Percentiles rank a stretch among this genome's conserved stretches.
Evolutionary conservation across 2,113 vertebrate genomes (phyloP).

Genomic region (Diglossa brunneiventris): DNA sequence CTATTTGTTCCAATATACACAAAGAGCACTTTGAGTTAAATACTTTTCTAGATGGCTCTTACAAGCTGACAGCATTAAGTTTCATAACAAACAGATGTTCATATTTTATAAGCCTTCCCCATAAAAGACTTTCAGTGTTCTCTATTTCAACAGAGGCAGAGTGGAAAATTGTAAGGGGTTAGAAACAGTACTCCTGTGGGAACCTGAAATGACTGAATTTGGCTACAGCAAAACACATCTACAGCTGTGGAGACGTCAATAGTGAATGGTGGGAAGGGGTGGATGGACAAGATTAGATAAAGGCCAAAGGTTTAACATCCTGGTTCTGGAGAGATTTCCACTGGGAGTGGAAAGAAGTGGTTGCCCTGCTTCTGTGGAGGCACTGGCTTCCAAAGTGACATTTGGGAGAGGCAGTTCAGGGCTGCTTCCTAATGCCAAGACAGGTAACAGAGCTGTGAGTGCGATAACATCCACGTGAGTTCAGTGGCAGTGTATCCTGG

Average conservation of each 20-base stretch:
- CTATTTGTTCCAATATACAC: neutral
- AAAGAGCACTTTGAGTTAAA: conserved; percentile 22
- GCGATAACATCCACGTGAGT: too few relatives aligned
- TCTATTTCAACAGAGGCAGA: conserved; percentile 34
- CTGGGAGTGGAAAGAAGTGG: neutral
- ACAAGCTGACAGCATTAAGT: conserved; percentile 37
- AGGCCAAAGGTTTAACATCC: neutral
- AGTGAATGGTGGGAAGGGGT: neutral
- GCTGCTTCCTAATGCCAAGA: neutral
- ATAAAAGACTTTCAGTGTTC: conserved; percentile 43
- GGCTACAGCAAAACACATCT: neutral
- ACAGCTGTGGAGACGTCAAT: neutral
- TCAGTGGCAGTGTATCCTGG: neutral
- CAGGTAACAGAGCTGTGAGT: neutral
- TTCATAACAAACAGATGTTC: conserved; percentile 63
- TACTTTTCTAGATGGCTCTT: conserved; percentile 28
- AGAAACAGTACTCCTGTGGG: conserved; percentile 9
- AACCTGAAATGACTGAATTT: neutral
- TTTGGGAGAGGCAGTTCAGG: neutral
- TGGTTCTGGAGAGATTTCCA: neutral
- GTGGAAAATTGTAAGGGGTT: conserved; percentile 24
- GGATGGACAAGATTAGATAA: neutral
- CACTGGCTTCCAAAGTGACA: neutral
- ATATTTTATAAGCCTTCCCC: conserved; percentile 44
- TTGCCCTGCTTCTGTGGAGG: neutral